Conservation (phyloP, 2,888 invertebrate species). For the Alviniconcha strummeri region DNA sequence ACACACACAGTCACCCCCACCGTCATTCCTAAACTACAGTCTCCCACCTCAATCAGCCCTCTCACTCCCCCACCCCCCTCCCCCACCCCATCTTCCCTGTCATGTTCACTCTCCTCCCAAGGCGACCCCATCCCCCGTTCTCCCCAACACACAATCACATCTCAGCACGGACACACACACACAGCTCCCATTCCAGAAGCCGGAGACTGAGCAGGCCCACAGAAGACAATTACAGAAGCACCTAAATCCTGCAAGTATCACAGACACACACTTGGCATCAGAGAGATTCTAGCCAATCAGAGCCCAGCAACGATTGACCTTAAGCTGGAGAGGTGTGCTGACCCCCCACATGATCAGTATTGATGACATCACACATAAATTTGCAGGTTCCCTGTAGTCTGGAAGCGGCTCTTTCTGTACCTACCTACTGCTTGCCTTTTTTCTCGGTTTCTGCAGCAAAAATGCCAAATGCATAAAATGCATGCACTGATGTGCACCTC, state of each 20-base stretch:
- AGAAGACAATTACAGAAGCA: conserved; percentile 30
- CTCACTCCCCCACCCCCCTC: not conserved
- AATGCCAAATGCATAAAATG: not conserved
- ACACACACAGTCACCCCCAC: not conserved
- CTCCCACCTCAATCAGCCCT: not conserved
- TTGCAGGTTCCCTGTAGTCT: conserved; percentile 21
- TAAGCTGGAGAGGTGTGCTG: conserved; percentile 15
- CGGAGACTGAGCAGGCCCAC: not conserved
- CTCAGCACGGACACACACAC: not conserved
- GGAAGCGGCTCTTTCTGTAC: not conserved
- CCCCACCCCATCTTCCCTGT: not conserved
- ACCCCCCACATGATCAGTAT: conserved; percentile 21
- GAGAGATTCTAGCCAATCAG: conserved; percentile 30
- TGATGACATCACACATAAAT: conserved; percentile 32
- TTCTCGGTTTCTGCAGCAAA: too few relatives aligned
- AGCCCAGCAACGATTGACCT: conserved; percentile 31
- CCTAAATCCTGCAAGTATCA: conserved; percentile 32
- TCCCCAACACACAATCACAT: not conserved
- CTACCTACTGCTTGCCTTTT: not conserved
- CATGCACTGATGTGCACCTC: not conserved
- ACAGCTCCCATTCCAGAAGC: conserved; percentile 18
- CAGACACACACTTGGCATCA: conserved; percentile 29
- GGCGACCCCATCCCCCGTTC: not conserved
- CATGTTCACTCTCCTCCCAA: not conserved
- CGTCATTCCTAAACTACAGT: not conserved